These are phyloP conservation scores for Philereme vetulata DNA, from an alignment of 2,888 invertebrate species.

Conservation along the genomic window DNA sequence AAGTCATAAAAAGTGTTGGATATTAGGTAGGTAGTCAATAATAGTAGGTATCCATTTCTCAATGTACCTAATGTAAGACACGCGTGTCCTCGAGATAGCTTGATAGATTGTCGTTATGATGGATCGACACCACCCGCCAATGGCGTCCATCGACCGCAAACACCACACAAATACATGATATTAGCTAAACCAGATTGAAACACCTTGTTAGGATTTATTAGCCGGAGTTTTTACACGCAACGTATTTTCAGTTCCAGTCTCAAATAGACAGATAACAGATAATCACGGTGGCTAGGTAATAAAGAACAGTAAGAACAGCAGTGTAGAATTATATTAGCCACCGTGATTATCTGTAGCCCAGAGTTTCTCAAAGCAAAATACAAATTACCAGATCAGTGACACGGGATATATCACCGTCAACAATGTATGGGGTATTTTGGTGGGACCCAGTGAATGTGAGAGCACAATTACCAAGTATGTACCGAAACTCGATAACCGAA, in stretches of 20 bases:
- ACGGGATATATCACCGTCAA: slow-evolving; percentile 1
- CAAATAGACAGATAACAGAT: too few relatives aligned
- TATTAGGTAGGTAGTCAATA: neutral
- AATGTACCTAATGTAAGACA: slow-evolving; percentile 40
- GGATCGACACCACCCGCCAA: slow-evolving; percentile 57
- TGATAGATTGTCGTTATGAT: slow-evolving; percentile 72
- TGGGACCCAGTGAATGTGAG: slow-evolving; percentile 21
- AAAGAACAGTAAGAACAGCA: too few relatives aligned
- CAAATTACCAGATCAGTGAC: neutral
- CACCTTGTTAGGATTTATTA: slow-evolving; percentile 22
- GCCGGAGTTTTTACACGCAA: neutral
- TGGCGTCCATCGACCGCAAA: slow-evolving; percentile 58
- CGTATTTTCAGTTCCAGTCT: neutral
- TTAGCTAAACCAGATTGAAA: slow-evolving; percentile 29
- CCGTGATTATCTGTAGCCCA: neutral
- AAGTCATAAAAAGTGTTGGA: slow-evolving; percentile 1
- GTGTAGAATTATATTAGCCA: too few relatives aligned
- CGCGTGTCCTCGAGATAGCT: slow-evolving; percentile 47
- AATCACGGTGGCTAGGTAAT: too few relatives aligned
- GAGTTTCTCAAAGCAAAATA: neutral
- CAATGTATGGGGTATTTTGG: slow-evolving; percentile 21
- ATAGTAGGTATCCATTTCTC: slow-evolving; percentile 13
- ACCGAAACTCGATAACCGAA: slow-evolving; percentile 73
- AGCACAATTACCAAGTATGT: slow-evolving; percentile 45
- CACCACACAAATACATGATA: slow-evolving; percentile 42